A percentile compares a stretch with the other conserved stretches of the same genome.
These are phyloP conservation scores for Cyrtodaria siliqua DNA, from an alignment of 2,888 invertebrate species.

Conservation along the genomic window DNA sequence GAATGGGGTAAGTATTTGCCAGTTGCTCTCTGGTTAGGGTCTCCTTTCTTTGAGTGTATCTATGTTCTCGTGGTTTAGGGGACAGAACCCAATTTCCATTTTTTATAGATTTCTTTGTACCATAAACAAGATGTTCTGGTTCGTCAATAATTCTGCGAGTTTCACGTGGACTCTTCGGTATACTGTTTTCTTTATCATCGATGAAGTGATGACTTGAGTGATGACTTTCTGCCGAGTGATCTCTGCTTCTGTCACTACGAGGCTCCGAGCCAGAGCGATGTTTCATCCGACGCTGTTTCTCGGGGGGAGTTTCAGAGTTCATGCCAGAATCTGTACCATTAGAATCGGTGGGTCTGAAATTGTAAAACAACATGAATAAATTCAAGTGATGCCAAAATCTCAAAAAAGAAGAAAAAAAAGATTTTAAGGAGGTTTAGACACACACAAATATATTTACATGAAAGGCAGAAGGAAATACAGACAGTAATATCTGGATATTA, in stretches of 20 bases:
- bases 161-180: conserved; percentile 23
- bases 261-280: conserved; percentile 19
- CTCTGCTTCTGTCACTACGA: conserved; percentile 18
- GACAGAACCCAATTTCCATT: conserved; percentile 59
- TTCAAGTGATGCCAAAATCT: too few species aligned
- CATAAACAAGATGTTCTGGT: conserved; percentile 55
- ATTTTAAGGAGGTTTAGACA: too few species aligned
- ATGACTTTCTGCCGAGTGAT: conserved; percentile 38
- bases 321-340: too few species aligned
- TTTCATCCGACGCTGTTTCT: conserved; percentile 7
- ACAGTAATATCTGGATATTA: too few species aligned
- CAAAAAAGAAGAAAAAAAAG: too few species aligned
- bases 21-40: not conserved
- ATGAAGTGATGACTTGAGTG: conserved; percentile 22
- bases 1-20: conserved; percentile 12
- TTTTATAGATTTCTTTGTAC: conserved; percentile 16
- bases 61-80: conserved; percentile 48
- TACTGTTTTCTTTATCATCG: conserved; percentile 17
- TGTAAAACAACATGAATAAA: too few species aligned
- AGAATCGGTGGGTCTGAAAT: too few species aligned
- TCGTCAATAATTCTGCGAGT: conserved; percentile 6
- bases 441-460: too few species aligned
- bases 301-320: not conserved
- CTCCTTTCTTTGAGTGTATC: conserved; percentile 47
- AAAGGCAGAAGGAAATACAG: too few species aligned